Conservation (phyloP, 2,888 invertebrate species). For the Elegia similella region DNA sequence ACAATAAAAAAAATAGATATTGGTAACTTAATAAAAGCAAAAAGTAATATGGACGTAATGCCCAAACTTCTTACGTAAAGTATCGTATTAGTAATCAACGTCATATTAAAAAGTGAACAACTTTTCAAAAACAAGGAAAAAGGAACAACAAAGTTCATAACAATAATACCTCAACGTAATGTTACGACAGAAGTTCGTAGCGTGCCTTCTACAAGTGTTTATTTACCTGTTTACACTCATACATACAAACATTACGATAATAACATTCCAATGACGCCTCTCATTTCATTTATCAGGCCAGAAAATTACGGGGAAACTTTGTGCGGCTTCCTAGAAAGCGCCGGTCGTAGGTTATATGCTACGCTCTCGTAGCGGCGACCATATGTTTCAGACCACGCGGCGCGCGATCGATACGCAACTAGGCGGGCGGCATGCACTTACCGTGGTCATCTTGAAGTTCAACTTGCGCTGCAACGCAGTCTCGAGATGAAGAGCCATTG, state of each 20-base stretch:
- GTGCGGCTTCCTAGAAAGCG: slow-evolving; percentile 42
- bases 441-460: slow-evolving; percentile 80
- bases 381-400: slow-evolving; percentile 75
- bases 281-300: slow-evolving; percentile 33
- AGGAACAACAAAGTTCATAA: background rate
- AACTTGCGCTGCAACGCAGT: slow-evolving; percentile 78
- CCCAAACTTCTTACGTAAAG: no score
- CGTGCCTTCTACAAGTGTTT: slow-evolving; percentile 67
- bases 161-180: slow-evolving; percentile 18
- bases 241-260: slow-evolving; percentile 35
- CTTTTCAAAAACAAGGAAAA: background rate
- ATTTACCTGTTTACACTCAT: slow-evolving; percentile 57
- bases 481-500: slow-evolving; percentile 76
- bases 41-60: no score
- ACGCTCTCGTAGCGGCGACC: slow-evolving; percentile 60
- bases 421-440: slow-evolving; percentile 71
- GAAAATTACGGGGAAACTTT: slow-evolving; percentile 36
- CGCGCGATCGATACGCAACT: slow-evolving; percentile 65
- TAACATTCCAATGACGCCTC: slow-evolving; percentile 31
- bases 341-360: slow-evolving; percentile 48
- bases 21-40: no score
- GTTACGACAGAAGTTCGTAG: slow-evolving; percentile 33
- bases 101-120: background rate
- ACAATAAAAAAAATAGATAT: no score
- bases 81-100: no score